These are phyloP conservation scores for Neodon shergylaensis DNA, from an alignment of 2,113 vertebrate species.

Conservation along the genomic window DNA sequence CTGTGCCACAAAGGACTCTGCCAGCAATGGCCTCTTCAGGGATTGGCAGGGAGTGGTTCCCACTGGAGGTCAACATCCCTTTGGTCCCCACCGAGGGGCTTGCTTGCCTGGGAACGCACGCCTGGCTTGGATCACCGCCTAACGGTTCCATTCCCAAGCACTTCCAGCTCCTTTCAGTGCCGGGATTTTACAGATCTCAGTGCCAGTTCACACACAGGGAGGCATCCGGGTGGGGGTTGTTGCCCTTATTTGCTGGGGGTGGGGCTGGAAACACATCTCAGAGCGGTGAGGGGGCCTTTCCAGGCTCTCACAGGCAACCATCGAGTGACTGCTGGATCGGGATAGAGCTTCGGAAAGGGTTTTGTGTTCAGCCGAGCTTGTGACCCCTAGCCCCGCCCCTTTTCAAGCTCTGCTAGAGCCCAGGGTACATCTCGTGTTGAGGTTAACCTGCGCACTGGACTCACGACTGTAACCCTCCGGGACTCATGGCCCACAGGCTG, in stretches of 20 bases:
- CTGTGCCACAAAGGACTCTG: neutral
- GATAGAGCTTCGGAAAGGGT: neutral
- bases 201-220: constrained; percentile 19
- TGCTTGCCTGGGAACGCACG: neutral
- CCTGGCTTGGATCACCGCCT: neutral
- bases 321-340: fast-evolving
- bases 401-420: neutral
- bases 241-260: neutral
- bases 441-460: neutral
- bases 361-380: too few species aligned
- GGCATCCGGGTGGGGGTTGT: neutral
- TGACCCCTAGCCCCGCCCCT: fast-evolving
- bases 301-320: neutral
- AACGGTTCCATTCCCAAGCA: neutral
- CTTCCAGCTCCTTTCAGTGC: neutral
- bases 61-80: constrained; percentile 6
- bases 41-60: constrained; percentile 23
- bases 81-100: neutral
- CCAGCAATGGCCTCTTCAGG: neutral
- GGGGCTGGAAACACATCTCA: neutral
- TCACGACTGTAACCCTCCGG: fast-evolving
- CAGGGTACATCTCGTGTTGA: neutral
- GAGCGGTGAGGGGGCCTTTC: neutral
- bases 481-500: fast-evolving
- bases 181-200: neutral